Base-by-base conservation (phyloP, 2,113 vertebrate species). In the Chrysemys picta region DNA sequence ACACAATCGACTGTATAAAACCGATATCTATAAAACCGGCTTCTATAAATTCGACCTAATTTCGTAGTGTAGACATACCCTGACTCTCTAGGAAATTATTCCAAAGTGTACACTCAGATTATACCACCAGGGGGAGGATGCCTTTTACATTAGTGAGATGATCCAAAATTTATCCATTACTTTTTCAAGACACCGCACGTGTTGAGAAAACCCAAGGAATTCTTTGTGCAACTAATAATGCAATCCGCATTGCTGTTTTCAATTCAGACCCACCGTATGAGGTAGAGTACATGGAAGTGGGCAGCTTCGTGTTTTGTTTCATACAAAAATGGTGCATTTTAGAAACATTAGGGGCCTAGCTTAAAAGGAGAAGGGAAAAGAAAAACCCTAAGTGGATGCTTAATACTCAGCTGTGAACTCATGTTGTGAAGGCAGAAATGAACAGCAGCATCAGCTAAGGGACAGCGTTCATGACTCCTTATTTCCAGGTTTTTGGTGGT, bases 61-160 rank as follows among this genome's bases (percentile, higher is more conserved):
- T 42, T 42, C 42, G 42, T 42, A 42, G 42, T 42, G 42, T 42
- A 42, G 42, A 42, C 42, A 42, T 42, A 42, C 42, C 42, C 42
- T 42, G 27, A 69, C 92, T 79, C 87, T 91, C 25, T 81, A 69
- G 87, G 91, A 85, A 59, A 75, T 81, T 17, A 75, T 42, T 96
- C n/a, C 85, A 31, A 79, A 95, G 72, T 3, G 1, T 96, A 78
- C 96, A 95, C 94, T 95, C n/a, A 38, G 42, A 89, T 96, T 94
- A 97, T 95, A 84, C 95, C 96, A 91, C 94, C 94, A 90, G 95
- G 85, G 96, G 94, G 96, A 96, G 95, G 96, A 80, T 54, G 52
- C 87, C 95, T 88, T 1, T 9, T 80, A 84, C 0, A 10, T 85
- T 82, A 94, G 85, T 1, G 1, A 3, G 45, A 1, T 9, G 87